phyloP scores from a whole-genome alignment of 2,113 vertebrate species.

The Gopherus evgoodei region DNA sequence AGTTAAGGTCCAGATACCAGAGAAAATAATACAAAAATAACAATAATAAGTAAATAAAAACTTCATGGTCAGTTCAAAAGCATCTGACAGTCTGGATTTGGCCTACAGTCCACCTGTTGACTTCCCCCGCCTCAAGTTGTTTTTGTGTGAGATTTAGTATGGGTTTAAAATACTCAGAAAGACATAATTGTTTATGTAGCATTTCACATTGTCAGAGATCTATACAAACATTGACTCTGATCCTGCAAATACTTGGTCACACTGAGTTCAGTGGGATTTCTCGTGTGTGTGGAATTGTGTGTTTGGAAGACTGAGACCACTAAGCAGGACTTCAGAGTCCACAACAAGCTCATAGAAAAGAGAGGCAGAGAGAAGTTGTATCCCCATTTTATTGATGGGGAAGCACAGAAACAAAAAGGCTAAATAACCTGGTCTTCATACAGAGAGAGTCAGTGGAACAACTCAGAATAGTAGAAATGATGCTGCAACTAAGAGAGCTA shows the following conservation, averaged over 20 bases:
- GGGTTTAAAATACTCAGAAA: background rate
- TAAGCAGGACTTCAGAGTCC: background rate
- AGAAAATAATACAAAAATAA: no score
- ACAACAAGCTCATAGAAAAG: background rate
- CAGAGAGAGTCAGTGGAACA: background rate
- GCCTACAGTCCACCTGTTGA: no score
- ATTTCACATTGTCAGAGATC: background rate
- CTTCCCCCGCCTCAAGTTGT: background rate
- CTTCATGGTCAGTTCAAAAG: no score
- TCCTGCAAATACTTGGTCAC: background rate
- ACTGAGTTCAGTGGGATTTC: background rate
- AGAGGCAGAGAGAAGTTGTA: background rate
- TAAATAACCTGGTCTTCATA: background rate
- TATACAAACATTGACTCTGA: background rate
- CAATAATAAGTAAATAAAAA: no score
- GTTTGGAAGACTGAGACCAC: background rate
- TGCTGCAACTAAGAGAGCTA: background rate
- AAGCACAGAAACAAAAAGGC: background rate
- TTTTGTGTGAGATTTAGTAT: background rate
- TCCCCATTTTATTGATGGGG: background rate
- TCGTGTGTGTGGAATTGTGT: background rate
- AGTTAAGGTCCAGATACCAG: no score
- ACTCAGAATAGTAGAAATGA: background rate
- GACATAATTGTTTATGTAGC: background rate
- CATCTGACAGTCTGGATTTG: no score